Percentiles rank a stretch among this genome's conserved stretches.
These are phyloP conservation scores for Idaea biselata DNA, from an alignment of 2,888 invertebrate species.

Conservation along the genomic window DNA sequence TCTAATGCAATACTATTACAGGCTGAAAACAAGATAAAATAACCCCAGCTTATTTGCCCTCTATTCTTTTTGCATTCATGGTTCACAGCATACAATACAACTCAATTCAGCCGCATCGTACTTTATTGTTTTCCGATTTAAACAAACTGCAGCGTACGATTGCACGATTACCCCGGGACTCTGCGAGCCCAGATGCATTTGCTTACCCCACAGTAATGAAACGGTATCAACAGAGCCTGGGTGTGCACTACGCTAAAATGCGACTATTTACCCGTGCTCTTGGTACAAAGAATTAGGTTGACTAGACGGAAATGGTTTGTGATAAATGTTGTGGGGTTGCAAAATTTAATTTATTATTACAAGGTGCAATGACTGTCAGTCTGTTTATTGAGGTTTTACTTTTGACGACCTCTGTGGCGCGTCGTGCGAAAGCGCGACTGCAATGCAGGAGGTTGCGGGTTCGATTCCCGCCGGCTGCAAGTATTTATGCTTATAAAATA, in stretches of 20 bases:
- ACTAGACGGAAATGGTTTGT: neutral
- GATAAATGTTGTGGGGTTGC: constrained; percentile 9
- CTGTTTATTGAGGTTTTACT: too few relatives aligned
- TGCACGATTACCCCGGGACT: constrained; percentile 39
- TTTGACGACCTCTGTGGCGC: too few relatives aligned
- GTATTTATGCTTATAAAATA: too few relatives aligned
- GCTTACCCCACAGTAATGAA: constrained; percentile 49
- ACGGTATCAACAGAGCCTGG: constrained; percentile 36
- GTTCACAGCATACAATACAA: constrained; percentile 4
- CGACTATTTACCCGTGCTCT: constrained; percentile 40
- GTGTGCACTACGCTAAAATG: constrained; percentile 36
- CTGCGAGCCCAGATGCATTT: constrained; percentile 39
- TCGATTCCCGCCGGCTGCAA: too few relatives aligned
- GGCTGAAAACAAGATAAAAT: neutral
- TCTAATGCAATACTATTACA: neutral
- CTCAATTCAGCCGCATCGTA: constrained; percentile 4
- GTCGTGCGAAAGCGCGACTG: too few relatives aligned
- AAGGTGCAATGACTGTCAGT: too few relatives aligned
- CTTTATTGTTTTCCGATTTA: constrained; percentile 48
- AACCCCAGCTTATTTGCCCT: constrained; percentile 1
- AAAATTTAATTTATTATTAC: too few relatives aligned
- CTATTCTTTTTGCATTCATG: constrained; percentile 5
- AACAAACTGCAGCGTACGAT: constrained; percentile 23
- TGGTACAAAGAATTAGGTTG: constrained; percentile 20
- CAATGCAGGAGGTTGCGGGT: too few relatives aligned